Conservation (phyloP, 1,140 invertebrate species). For the Oedothorax gibbosus region DNA sequence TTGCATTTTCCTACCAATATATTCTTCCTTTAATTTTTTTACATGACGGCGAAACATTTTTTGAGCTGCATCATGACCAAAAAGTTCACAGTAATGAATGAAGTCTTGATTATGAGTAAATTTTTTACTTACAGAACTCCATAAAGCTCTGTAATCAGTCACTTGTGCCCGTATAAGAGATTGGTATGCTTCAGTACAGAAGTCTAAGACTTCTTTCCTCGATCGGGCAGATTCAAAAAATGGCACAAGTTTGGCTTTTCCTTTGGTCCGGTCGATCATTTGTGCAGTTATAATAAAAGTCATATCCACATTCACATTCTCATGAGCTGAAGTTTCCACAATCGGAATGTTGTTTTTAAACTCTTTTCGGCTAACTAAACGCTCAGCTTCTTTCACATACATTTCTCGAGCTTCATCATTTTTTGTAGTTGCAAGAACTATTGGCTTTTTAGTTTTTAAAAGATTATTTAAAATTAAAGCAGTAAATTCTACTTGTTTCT, state of each 20-base stretch:
- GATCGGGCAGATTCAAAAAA: slow-evolving; percentile 88
- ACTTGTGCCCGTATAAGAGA: slow-evolving; percentile 83
- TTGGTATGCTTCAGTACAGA: slow-evolving; percentile 87
- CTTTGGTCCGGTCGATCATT: slow-evolving; percentile 84
- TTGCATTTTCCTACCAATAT: slow-evolving; percentile 82
- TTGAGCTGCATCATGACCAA: slow-evolving; percentile 87
- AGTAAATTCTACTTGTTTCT: slow-evolving; percentile 84
- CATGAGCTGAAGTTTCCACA: slow-evolving; percentile 94
- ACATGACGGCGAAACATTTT: slow-evolving; percentile 84
- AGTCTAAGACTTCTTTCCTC: slow-evolving; percentile 88
- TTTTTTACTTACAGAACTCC: slow-evolving; percentile 88
- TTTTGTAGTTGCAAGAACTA: slow-evolving; percentile 95
- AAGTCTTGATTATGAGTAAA: slow-evolving; percentile 88
- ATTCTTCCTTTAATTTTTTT: slow-evolving; percentile 87
- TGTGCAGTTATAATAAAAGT: slow-evolving; percentile 94
- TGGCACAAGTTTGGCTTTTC: slow-evolving; percentile 78
- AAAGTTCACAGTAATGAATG: slow-evolving; percentile 86
- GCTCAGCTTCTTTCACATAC: slow-evolving; percentile 89
- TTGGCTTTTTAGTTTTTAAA: slow-evolving; percentile 92
- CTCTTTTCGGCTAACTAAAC: slow-evolving; percentile 88
- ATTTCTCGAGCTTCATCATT: slow-evolving; percentile 92
- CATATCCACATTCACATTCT: slow-evolving; percentile 96
- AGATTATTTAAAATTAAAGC: slow-evolving; percentile 83
- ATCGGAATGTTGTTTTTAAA: slow-evolving; percentile 86
- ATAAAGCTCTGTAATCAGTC: slow-evolving; percentile 85